Evolutionary conservation across 2,113 vertebrate genomes (phyloP).

Genomic region (Podocnemis expansa): DNA sequence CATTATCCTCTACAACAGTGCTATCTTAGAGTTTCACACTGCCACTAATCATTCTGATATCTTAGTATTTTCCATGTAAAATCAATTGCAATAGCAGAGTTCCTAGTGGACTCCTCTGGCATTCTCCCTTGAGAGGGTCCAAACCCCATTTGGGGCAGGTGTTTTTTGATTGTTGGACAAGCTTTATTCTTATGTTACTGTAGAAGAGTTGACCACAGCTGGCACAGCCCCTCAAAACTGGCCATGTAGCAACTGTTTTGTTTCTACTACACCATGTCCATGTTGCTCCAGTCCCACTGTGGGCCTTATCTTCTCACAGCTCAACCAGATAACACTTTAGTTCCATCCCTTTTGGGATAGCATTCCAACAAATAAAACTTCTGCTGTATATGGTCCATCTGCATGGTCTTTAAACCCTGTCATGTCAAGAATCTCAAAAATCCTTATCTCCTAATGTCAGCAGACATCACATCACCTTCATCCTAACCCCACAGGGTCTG

Average conservation of each 20-base stretch:
- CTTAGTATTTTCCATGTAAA: background rate
- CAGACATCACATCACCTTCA: background rate
- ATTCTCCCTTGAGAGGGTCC: background rate
- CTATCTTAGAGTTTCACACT: background rate
- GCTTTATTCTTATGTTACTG: background rate
- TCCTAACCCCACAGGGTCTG: background rate
- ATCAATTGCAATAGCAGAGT: background rate
- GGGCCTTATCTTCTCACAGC: background rate
- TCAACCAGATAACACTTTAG: background rate
- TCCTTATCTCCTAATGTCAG: background rate
- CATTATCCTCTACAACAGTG: background rate
- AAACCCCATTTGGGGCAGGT: background rate
- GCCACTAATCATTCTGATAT: background rate
- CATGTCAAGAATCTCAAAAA: background rate
- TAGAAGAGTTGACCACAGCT: background rate
- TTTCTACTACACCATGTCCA: background rate
- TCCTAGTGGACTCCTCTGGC: background rate
- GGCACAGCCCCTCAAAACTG: background rate
- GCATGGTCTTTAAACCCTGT: background rate
- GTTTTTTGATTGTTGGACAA: background rate
- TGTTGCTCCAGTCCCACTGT: background rate
- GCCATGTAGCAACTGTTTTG: background rate
- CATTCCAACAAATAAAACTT: background rate
- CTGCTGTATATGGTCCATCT: background rate
- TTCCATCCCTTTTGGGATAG: background rate